Evolutionary conservation across 1,140 invertebrate species (phyloP).

Genomic region (roundworm (Caenorhabditis elegans)): WBcel235 BX284602.5:8947501-8948000

Average conservation of each 20-base stretch:
- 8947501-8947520: neutral
- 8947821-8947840: neutral
- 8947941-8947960: too few relatives aligned
- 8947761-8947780: too few relatives aligned
- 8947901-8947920: too few relatives aligned
- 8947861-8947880: neutral
- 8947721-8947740: too few relatives aligned
- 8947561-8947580: slow-evolving; percentile 21
- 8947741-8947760: neutral
- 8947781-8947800: too few relatives aligned
- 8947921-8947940: too few relatives aligned
- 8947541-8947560: slow-evolving; percentile 16
- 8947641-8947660: neutral
- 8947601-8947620: neutral
- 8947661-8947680: neutral
- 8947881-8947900: too few relatives aligned
- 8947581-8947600: neutral
- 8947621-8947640: neutral
- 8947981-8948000: too few relatives aligned
- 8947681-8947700: slow-evolving; percentile 25
- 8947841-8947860: neutral
- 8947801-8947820: too few relatives aligned
- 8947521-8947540: slow-evolving; percentile 5
- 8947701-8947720: slow-evolving; percentile 3
- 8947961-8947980: too few relatives aligned